Percentiles rank a stretch among this genome's conserved stretches.
These are phyloP conservation scores for Phaedon cochleariae DNA, from an alignment of 2,888 invertebrate genomes.

Conservation along the genomic window DNA sequence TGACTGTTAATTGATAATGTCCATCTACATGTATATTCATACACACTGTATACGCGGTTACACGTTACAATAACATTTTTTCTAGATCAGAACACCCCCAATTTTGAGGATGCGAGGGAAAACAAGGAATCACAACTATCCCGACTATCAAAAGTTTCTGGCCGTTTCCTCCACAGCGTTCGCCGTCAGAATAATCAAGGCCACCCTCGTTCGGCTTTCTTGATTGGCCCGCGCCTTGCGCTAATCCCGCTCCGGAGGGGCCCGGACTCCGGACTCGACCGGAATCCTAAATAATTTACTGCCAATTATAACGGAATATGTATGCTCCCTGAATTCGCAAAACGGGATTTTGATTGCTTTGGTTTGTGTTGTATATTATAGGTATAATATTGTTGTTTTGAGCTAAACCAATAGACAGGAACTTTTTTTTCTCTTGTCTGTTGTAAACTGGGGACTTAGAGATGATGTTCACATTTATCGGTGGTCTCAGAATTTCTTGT, in stretches of 20 bases:
- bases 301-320: slow-evolving; percentile 48
- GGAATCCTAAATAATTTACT: slow-evolving; percentile 55
- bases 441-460: no score
- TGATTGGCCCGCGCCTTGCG: slow-evolving; percentile 75
- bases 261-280: slow-evolving; percentile 43
- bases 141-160: slow-evolving; percentile 39
- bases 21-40: no score
- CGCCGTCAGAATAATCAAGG: slow-evolving; percentile 45
- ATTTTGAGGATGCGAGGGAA: neutral
- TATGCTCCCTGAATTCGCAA: slow-evolving; percentile 39
- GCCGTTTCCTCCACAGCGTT: slow-evolving; percentile 40
- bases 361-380: neutral
- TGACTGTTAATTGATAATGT: no score
- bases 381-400: neutral
- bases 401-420: no score
- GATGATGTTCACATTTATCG: no score
- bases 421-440: no score
- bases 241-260: slow-evolving; percentile 66
- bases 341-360: slow-evolving; percentile 27
- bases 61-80: neutral
- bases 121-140: neutral
- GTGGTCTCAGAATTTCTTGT: no score
- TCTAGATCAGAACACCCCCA: neutral
- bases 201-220: slow-evolving; percentile 58
- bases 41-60: no score